Conservation (phyloP, 2,113 vertebrate species). For the Eclectus roratus region DNA sequence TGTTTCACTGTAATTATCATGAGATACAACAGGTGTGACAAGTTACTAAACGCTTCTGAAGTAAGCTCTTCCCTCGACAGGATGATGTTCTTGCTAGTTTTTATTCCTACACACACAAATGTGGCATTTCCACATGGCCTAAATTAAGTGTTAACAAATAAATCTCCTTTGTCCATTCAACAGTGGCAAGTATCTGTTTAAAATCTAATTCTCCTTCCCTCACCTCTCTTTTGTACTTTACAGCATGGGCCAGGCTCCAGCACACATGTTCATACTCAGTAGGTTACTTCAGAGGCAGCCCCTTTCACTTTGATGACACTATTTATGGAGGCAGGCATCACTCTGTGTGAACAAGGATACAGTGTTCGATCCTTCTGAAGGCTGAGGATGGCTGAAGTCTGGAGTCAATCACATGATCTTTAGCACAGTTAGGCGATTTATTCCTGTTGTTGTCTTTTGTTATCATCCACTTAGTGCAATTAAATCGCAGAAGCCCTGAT, state of each 20-base stretch:
- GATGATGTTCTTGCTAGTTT: neutral
- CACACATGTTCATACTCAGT: slow-evolving; percentile 61
- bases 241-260: slow-evolving; percentile 54
- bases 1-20: slow-evolving; percentile 1
- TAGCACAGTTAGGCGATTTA: slow-evolving; percentile 30
- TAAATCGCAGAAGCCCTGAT: neutral
- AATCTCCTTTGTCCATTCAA: slow-evolving; percentile 26
- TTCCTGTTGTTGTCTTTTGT: slow-evolving; percentile 43
- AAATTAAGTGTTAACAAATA: slow-evolving; percentile 64
- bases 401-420: slow-evolving; percentile 53
- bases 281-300: slow-evolving; percentile 60
- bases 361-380: slow-evolving; percentile 20
- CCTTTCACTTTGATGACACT: slow-evolving; percentile 61
- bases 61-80: neutral
- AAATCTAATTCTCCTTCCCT: slow-evolving; percentile 55
- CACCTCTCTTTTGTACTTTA: slow-evolving; percentile 69
- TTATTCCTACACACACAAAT: neutral
- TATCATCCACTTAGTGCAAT: slow-evolving; percentile 56
- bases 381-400: slow-evolving; percentile 26
- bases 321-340: slow-evolving; percentile 60
- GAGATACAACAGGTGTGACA: slow-evolving; percentile 17
- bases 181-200: slow-evolving; percentile 60
- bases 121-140: neutral
- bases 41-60: neutral
- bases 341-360: slow-evolving; percentile 53